A percentile compares a stretch with the other conserved stretches of the same genome.
These are phyloP conservation scores for Perca schrenkii DNA, from an alignment of 2,113 vertebrate genomes.

Conservation along the genomic window DNA sequence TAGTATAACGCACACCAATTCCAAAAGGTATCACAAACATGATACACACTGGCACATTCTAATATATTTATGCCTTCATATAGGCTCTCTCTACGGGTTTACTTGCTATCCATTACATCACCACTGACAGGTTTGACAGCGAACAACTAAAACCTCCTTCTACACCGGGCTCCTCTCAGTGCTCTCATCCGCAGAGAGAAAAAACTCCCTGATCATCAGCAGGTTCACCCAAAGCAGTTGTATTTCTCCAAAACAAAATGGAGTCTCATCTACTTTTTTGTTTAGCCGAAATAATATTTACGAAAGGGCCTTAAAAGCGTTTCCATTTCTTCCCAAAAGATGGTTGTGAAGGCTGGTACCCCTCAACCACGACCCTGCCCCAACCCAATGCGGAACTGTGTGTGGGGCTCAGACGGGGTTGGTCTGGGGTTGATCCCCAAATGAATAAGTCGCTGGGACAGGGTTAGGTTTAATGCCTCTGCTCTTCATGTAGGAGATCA, in stretches of 20 bases:
- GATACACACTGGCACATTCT: constrained; percentile 78
- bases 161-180: constrained; percentile 11
- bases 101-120: constrained; percentile 76
- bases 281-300: constrained; percentile 44
- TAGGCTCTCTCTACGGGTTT: constrained; percentile 61
- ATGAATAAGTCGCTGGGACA: constrained; percentile 75
- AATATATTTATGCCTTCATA: constrained; percentile 70
- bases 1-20: constrained; percentile 74
- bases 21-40: constrained; percentile 77
- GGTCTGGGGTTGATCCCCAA: constrained; percentile 67
- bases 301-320: constrained; percentile 35
- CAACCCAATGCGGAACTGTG: constrained; percentile 8
- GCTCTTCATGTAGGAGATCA: constrained; percentile 94
- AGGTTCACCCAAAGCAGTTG: constrained; percentile 34
- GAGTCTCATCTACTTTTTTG: constrained; percentile 54
- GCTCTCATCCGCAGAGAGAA: constrained; percentile 35
- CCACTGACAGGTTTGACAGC: constrained; percentile 77
- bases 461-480: constrained; percentile 86
- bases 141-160: constrained; percentile 67
- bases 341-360: constrained; percentile 12
- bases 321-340: constrained; percentile 25
- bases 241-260: constrained; percentile 48
- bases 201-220: constrained; percentile 41
- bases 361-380: not conserved
- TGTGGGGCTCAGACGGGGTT: constrained; percentile 76